Evolutionary conservation across 2,113 vertebrate species (phyloP).

Genomic region (Cariama cristata): DNA sequence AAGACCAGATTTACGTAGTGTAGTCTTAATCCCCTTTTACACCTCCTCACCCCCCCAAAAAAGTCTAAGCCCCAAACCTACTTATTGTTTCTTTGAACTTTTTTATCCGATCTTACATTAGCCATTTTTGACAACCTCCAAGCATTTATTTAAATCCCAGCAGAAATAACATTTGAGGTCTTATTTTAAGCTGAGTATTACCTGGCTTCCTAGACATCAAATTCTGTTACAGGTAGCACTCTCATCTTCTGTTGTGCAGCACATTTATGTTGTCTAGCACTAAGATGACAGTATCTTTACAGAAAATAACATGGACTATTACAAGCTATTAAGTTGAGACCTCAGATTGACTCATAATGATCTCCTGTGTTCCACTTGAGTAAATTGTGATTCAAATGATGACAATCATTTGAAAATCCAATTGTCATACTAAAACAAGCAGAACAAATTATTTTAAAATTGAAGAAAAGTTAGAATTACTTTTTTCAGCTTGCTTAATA

Average conservation of each 20-base stretch:
- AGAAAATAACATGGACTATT: background rate
- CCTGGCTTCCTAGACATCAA: background rate
- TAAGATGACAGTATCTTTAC: background rate
- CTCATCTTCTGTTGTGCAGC: background rate
- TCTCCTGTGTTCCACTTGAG: background rate
- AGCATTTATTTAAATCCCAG: background rate
- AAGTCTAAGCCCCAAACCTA: background rate
- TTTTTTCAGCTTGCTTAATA: background rate
- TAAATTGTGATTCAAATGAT: background rate
- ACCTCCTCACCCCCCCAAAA: background rate
- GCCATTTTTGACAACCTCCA: background rate
- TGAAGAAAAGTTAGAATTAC: background rate
- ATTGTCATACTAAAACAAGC: background rate
- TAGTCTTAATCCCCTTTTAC: background rate
- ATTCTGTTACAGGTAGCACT: background rate
- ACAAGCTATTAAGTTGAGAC: background rate
- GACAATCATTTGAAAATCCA: background rate
- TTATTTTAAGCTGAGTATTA: background rate
- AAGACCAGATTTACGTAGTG: background rate
- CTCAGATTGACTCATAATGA: slow-evolving; percentile 11
- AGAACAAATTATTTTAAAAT: background rate
- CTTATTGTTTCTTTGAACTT: background rate
- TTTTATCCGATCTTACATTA: background rate
- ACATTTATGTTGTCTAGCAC: background rate
- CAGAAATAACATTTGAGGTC: background rate